Percentiles rank a stretch among this genome's conserved stretches.
These are phyloP conservation scores for Anarsia innoxiella DNA, from an alignment of 2,888 invertebrate species.

Conservation along the genomic window DNA sequence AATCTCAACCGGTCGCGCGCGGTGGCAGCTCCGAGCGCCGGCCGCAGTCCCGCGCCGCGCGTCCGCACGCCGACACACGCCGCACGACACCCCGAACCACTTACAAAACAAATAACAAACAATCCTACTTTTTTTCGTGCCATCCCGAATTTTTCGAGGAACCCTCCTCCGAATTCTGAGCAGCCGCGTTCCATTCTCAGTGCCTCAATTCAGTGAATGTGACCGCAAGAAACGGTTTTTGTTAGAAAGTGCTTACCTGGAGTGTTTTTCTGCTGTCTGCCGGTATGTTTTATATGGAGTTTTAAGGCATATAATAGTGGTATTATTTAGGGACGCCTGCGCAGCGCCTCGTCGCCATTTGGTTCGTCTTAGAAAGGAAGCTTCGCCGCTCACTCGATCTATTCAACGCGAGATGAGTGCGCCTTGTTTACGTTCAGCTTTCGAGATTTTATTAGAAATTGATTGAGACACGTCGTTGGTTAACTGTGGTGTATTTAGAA, in stretches of 20 bases:
- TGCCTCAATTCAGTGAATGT: conserved; percentile 11
- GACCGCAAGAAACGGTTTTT: conserved; percentile 20
- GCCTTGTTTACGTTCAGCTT: conserved; percentile 12
- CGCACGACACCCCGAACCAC: conserved; percentile 8
- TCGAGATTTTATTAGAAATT: conserved; percentile 14
- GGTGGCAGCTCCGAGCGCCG: too few species aligned
- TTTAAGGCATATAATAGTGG: conserved; percentile 38
- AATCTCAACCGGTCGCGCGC: conserved; percentile 69
- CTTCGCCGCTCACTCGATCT: conserved; percentile 23
- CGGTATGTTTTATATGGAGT: conserved; percentile 48
- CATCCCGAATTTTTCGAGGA: conserved; percentile 15
- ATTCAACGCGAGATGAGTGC: conserved; percentile 1
- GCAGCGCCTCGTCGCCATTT: conserved; percentile 10
- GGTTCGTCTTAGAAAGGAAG: conserved; percentile 25
- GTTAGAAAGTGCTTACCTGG: conserved; percentile 49
- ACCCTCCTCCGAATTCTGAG: conserved; percentile 8
- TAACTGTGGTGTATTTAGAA: too few species aligned
- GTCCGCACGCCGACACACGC: conserved; percentile 23
- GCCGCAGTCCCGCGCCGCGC: conserved; percentile 36
- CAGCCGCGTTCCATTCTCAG: conserved; percentile 3
- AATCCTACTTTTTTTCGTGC: conserved; percentile 20
- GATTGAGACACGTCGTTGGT: too few species aligned
- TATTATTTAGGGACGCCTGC: conserved; percentile 43
- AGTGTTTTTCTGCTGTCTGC: conserved; percentile 45
- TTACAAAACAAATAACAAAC: conserved; percentile 10